Evolutionary conservation across 2,113 vertebrate genomes (phyloP).

Genomic region (Lates calcarifer): DNA sequence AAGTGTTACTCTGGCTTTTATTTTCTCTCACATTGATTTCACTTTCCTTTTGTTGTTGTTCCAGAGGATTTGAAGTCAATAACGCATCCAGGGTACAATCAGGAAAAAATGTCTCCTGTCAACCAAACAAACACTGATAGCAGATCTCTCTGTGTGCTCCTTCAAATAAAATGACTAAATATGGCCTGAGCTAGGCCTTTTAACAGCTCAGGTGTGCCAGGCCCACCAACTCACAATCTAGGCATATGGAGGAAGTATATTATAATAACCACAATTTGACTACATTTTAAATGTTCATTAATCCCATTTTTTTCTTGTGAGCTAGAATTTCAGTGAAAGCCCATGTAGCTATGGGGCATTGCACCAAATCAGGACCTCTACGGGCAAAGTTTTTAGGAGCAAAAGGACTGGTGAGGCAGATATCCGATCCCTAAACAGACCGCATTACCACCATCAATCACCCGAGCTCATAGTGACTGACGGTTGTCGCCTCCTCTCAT

Average conservation of each 20-base stretch:
- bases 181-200: slow-evolving; percentile 1
- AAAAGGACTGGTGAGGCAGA: slow-evolving; percentile 36
- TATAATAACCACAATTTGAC: neutral
- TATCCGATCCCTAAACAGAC: slow-evolving; percentile 45
- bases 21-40: slow-evolving; percentile 41
- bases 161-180: slow-evolving; percentile 27
- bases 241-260: neutral
- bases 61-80: slow-evolving; percentile 34
- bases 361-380: slow-evolving; percentile 42
- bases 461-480: slow-evolving; percentile 50
- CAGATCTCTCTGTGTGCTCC: neutral
- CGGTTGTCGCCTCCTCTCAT: slow-evolving; percentile 50
- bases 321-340: neutral
- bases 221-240: neutral
- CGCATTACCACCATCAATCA: slow-evolving; percentile 73
- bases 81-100: slow-evolving; percentile 11
- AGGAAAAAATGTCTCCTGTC: slow-evolving; percentile 7
- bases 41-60: slow-evolving; percentile 36
- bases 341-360: slow-evolving; percentile 38
- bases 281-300: neutral
- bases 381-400: slow-evolving; percentile 53
- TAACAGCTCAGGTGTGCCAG: slow-evolving; percentile 15
- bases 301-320: neutral
- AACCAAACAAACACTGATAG: slow-evolving; percentile 31
- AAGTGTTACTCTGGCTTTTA: slow-evolving; percentile 6